Base-by-base conservation (phyloP, 2,888 invertebrate species). In the Pammene aurita region DNA sequence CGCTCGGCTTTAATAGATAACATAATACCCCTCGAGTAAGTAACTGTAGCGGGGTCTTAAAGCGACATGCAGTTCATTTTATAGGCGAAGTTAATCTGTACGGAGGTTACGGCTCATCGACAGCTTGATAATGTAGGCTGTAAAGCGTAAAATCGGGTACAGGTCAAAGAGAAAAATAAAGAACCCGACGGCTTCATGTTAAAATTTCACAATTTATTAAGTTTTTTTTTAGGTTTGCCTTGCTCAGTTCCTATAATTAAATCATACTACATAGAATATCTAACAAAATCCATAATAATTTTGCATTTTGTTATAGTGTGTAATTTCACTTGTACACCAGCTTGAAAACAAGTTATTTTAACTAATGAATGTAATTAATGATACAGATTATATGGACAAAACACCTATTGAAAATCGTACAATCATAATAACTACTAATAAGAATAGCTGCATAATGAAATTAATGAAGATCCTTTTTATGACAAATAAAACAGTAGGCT, bases 1-100 rank as follows among this genome's bases (percentile, higher is more conserved):
- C 50, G 35, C 67, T 7, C 44, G 57, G 63, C n/a, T 60, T 57
- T 63, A 85, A 89, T 89, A 89, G 90, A 88, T 81, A 85, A 83
- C 82, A 80, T 80, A 80, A 80, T 80, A 80, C 82, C 78, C 75
- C 73, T 70, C 71, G 74, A 26, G 35, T 42, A 16, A 48, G 63
- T 54, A 58, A 64, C 68, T 58, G 46, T 52, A 54, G 74, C 77
- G 76, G 77, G 84, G 83, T 87, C 86, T 86, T 85, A 87, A 80
- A 78, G 68, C 76, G 71, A 74, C 73, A 71, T 58, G 57, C 74
- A 80, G 77, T 80, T 79, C 80, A 77, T 75, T 67, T 70, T 75
- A 72, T 66, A 70, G 71, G 69, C 70, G 68, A 69, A 67, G 73
- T 66, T 58, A 55, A 62, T 64, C 50, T 44, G 44, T 38, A 60